Base-by-base conservation (phyloP, 2,888 invertebrate genomes). In the Itoplectis maculator region DNA sequence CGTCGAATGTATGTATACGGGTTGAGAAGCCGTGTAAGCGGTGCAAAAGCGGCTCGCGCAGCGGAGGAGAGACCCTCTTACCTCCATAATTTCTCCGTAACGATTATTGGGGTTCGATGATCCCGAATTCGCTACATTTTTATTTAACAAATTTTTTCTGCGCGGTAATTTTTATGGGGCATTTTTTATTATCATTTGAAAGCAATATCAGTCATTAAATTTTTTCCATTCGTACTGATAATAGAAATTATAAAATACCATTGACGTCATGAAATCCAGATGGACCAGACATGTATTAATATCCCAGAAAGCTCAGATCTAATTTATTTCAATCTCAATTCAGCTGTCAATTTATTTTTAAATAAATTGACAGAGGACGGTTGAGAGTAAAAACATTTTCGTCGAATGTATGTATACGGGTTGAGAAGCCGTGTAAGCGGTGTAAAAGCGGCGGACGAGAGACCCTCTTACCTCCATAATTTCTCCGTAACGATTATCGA, bases 401-500 rank as follows among this genome's bases (percentile, higher is more conserved):
- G 72, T 59, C 77, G 76, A 77, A 69, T 73, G 73, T 68, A 5
- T 29, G 29, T 29, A 29, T 29, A 63, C 35, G 47, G 18, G 75
- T 47, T n/a, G 70, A 47, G 29, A 29, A 37, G n/a, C n/a, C n/a
- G n/a, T 63, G 47, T 29, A 18, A 11, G 15, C 51, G 51, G 37
- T 49, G 54, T 23, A 45, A 42, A 13, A 9, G 66, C 61, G 63
- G 9, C n/a, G 6, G 45, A n/a, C 40, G 40, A 61, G 79, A 54
- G 73, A 74, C 79, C 79, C 61, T 66, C 74, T 86, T 84, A 80
- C 85, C 84, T 82, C 85, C 84, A 86, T 87, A 84, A 85, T 85
- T 89, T 88, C 87, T 87, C 70, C 76, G 86, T 89, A 89, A 88
- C 85, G 86, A 88, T 87, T 87, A 87, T 87, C 85, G 86, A 83